These are phyloP conservation scores for Drosophila acutilabella DNA, from an alignment of 2,888 invertebrate genomes.

Conservation along the genomic window DNA sequence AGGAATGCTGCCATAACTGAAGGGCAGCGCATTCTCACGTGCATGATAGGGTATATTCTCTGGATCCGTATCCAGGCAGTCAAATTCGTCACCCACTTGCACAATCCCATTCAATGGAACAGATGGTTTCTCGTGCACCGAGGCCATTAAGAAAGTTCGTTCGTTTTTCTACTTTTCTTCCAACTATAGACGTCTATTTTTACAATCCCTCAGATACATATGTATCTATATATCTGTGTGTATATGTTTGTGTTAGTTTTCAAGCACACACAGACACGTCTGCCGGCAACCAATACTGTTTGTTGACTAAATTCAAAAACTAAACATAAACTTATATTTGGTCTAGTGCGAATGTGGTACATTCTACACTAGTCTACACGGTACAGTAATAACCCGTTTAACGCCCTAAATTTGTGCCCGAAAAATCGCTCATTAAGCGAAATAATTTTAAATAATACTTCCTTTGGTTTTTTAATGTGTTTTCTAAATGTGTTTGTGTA, in stretches of 20 bases:
- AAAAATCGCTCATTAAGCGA: neutral
- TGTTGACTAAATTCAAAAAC: constrained; percentile 37
- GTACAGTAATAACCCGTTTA: neutral
- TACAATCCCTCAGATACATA: constrained; percentile 23
- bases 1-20: constrained; percentile 91
- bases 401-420: neutral
- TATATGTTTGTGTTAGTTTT: neutral
- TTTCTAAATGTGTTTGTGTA: too few relatives aligned
- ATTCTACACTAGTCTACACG: too few relatives aligned
- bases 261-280: constrained; percentile 34
- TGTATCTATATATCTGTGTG: constrained; percentile 27
- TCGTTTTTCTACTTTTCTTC: constrained; percentile 37
- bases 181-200: constrained; percentile 44
- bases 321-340: constrained; percentile 3
- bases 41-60: constrained; percentile 93
- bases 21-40: constrained; percentile 93
- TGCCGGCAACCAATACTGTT: constrained; percentile 21
- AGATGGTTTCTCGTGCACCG: constrained; percentile 35
- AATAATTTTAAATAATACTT: neutral
- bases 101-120: constrained; percentile 26
- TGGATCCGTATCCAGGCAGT: constrained; percentile 49
- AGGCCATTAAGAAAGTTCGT: constrained; percentile 45
- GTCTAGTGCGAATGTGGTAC: too few relatives aligned
- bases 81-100: constrained; percentile 8
- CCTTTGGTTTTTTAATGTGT: too few relatives aligned